These are phyloP conservation scores for Dinothrombium tinctorium DNA, from an alignment of 1,140 invertebrate genomes.

Conservation along the genomic window DNA sequence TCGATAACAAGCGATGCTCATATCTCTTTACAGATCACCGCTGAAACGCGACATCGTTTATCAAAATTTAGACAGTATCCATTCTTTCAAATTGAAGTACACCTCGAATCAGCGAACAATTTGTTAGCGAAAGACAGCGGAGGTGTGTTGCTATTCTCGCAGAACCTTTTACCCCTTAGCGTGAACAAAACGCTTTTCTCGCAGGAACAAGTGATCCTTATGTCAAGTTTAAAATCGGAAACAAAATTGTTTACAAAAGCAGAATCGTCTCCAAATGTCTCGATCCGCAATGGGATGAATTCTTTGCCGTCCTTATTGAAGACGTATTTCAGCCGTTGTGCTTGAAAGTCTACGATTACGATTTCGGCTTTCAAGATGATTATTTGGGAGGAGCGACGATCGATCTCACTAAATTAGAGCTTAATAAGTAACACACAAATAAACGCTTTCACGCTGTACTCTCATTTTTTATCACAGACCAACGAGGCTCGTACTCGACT, in stretches of 20 bases:
- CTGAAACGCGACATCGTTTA: constrained; percentile 16
- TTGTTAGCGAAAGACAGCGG: constrained; percentile 79
- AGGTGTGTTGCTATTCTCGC: constrained; percentile 44
- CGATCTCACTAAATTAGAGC: constrained; percentile 56
- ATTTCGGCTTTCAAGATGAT: constrained; percentile 88
- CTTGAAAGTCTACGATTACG: constrained; percentile 90
- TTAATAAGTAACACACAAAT: constrained; percentile 35
- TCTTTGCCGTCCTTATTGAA: constrained; percentile 83
- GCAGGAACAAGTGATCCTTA: constrained; percentile 96
- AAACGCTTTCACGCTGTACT: neutral
- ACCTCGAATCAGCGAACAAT: constrained; percentile 60
- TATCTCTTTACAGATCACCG: too few relatives aligned
- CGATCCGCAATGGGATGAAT: constrained; percentile 87
- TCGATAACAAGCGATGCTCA: too few relatives aligned
- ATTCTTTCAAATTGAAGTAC: constrained; percentile 68
- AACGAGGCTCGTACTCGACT: constrained; percentile 46
- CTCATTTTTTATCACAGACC: constrained; percentile 24
- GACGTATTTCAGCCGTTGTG: constrained; percentile 67
- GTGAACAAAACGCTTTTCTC: too few relatives aligned
- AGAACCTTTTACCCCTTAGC: too few relatives aligned
- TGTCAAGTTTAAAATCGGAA: constrained; percentile 82
- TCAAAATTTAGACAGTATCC: constrained; percentile 29
- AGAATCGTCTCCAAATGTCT: constrained; percentile 67
- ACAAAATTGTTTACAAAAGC: constrained; percentile 72
- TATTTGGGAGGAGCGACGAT: constrained; percentile 79